A percentile compares a stretch with the other conserved stretches of the same genome.
phyloP scores from a whole-genome alignment of 2,797 vertebrate genomes.

The Betta splendens region DNA sequence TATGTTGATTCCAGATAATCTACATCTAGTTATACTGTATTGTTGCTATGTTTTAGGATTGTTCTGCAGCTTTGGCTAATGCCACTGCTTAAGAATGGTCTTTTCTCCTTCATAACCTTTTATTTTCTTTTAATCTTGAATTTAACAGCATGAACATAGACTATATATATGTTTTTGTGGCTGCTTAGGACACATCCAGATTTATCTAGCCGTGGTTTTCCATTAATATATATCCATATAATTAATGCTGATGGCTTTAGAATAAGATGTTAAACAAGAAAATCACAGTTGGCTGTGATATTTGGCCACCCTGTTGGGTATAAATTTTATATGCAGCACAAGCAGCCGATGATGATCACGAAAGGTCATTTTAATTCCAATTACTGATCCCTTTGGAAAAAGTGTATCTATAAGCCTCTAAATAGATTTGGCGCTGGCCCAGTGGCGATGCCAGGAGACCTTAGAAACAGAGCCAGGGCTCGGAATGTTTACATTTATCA shows the following conservation, averaged over 20 bases:
- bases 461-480: slow-evolving; percentile 42
- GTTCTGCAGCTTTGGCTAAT: too few relatives aligned
- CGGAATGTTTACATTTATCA: slow-evolving; percentile 60
- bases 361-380: slow-evolving; percentile 20
- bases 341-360: slow-evolving; percentile 3
- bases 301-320: neutral
- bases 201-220: too few relatives aligned
- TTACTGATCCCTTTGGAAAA: slow-evolving; percentile 21
- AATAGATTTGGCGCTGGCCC: slow-evolving; percentile 50
- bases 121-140: too few relatives aligned
- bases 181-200: slow-evolving; percentile 5
- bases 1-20: too few relatives aligned
- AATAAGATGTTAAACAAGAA: neutral
- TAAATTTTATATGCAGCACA: neutral
- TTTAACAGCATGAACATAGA: too few relatives aligned
- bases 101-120: too few relatives aligned
- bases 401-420: slow-evolving; percentile 30
- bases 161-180: too few relatives aligned
- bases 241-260: neutral
- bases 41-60: too few relatives aligned
- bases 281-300: neutral
- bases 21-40: too few relatives aligned
- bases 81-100: too few relatives aligned
- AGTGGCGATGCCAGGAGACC: slow-evolving; percentile 33
- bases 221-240: too few relatives aligned